Base-by-base conservation (phyloP, 2,113 vertebrate species). In the Eonycteris spelaea region DNA sequence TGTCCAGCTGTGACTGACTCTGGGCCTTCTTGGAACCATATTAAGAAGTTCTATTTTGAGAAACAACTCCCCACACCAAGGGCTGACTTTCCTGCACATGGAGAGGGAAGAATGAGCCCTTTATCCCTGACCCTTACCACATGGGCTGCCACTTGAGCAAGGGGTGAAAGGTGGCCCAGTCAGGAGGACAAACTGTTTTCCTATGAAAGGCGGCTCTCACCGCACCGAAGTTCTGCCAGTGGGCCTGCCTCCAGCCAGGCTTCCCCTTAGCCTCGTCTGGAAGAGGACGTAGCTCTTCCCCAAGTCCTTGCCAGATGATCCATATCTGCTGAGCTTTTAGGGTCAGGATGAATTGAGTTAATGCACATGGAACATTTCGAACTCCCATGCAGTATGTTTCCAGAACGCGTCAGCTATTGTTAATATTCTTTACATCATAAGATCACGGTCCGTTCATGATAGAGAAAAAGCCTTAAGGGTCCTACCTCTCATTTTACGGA, bases 171-270 rank as follows among this genome's bases (percentile, higher is more conserved):
- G 91, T 98, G 97, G 96, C 86, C 86, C 68, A 97, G 95, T 97
- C 94, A 90, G 96, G 97, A 97, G 79, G 96, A 85, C 97, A 98
- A 98, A 98, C 98, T 98, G 97, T 98, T 98, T 99, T 97, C 94
- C 97, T 98, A 97, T 95, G 92, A 97, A 98, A 98, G 97, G 97
- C 75, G 59, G 77, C 84, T 98, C 97, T 98, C 96, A 95, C 92
- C 59, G 95, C 63, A 77, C 78, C n/a, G 38, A 65, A 55, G 57
- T 55, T 78, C 93, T 85, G 22, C 94, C 98, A 65, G 53, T 12
- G 43, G 63, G 14, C 84, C 83, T 3, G 1, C n/a, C 90, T n/a
- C 70, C 15, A 12, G 55, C 7, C 86, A 38, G 67, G 40, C 87
- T 93, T 95, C 92, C 78, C 82, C 83, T 70, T 3, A 68, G 59